Evolutionary conservation across 2,888 invertebrate species (phyloP).

Genomic region (Dicycla oo): DNA sequence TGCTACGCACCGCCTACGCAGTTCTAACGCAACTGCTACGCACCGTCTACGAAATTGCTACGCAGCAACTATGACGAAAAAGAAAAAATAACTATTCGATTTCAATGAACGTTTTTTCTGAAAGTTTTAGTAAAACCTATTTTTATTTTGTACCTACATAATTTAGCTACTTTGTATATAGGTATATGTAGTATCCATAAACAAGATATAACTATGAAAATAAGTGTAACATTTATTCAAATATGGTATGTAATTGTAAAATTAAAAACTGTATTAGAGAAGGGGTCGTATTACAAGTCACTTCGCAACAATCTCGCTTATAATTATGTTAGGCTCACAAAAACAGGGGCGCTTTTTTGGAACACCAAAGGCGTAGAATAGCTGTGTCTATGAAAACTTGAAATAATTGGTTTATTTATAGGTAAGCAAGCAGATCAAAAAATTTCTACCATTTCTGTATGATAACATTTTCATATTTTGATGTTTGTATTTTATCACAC

Average conservation of each 20-base stretch:
- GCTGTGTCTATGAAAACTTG: constrained; percentile 37
- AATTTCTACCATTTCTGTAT: not conserved
- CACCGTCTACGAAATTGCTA: constrained; percentile 8
- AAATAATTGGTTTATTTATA: not conserved
- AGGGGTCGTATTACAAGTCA: constrained; percentile 88
- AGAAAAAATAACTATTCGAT: not conserved
- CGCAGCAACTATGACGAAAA: not conserved
- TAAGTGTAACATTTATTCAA: constrained; percentile 39
- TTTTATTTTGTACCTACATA: not conserved
- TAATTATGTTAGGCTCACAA: constrained; percentile 87
- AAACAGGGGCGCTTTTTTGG: constrained; percentile 78
- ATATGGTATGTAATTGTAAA: constrained; percentile 75
- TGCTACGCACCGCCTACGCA: constrained; percentile 18
- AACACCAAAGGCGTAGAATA: constrained; percentile 63
- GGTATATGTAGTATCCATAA: not conserved
- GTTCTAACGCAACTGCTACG: constrained; percentile 8
- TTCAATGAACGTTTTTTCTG: not conserved
- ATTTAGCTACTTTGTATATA: not conserved
- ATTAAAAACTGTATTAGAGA: constrained; percentile 79
- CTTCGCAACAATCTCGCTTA: constrained; percentile 86
- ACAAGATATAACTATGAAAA: constrained; percentile 4
- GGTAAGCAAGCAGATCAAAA: too few species aligned
- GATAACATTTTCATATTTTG: not conserved
- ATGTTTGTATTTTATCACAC: not conserved
- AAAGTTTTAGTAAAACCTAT: not conserved